phyloP scores from a whole-genome alignment of 2,113 vertebrate genomes.

The Hemicordylus capensis region DNA sequence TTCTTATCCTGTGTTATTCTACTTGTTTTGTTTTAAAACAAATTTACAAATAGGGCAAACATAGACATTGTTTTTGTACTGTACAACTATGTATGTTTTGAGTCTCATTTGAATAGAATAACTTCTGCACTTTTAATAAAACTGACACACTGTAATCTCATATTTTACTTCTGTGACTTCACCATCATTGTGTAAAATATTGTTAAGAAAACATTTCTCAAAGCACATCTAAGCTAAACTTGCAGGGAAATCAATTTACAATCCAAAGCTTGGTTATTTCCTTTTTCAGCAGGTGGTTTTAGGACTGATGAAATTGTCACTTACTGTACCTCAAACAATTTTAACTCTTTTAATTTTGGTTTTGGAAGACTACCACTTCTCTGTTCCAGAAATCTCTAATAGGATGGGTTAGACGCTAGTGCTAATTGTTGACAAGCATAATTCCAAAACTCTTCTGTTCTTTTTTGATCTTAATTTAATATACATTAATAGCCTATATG shows the following conservation, averaged over 20 bases:
- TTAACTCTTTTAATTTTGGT: neutral
- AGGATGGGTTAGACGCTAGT: constrained; percentile 1
- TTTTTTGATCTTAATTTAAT: no score
- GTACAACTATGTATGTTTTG: neutral
- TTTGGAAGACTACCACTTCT: constrained; percentile 3
- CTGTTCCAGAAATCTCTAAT: neutral
- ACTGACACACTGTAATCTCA: neutral
- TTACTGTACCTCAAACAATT: neutral
- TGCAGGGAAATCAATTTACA: neutral
- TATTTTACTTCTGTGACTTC: neutral
- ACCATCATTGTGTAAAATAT: neutral
- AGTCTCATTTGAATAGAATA: neutral
- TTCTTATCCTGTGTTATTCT: neutral
- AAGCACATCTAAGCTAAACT: neutral
- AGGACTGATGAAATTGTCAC: neutral
- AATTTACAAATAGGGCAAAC: neutral
- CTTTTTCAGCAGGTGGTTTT: neutral
- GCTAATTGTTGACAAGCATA: neutral
- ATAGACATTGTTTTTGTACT: neutral
- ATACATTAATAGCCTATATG: neutral
- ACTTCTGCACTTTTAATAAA: neutral
- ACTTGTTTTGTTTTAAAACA: neutral
- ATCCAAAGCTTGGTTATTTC: neutral
- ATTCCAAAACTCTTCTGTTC: neutral
- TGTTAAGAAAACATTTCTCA: neutral